Percentiles rank a stretch among this genome's conserved stretches.
These are phyloP conservation scores for Euglossa dilemma DNA, from an alignment of 1,140 invertebrate species.

Conservation along the genomic window DNA sequence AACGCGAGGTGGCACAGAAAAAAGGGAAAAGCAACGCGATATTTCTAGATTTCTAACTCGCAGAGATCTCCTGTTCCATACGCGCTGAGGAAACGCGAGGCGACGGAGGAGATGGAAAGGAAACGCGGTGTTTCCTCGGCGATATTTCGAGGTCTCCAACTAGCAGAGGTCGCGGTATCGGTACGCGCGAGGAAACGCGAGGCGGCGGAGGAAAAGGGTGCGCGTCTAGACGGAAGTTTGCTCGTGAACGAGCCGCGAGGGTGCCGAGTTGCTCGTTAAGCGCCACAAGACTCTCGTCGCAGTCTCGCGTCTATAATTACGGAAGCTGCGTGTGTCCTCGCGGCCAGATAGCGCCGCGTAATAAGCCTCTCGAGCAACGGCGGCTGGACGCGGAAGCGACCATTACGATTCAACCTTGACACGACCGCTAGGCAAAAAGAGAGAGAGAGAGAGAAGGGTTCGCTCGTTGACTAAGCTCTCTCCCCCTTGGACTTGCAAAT, in stretches of 20 bases:
- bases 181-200: not conserved
- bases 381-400: not conserved
- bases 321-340: constrained; percentile 3
- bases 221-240: constrained; percentile 40
- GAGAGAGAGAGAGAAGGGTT: not conserved
- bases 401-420: not conserved
- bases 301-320: constrained; percentile 26
- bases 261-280: constrained; percentile 44
- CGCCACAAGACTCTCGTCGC: not conserved
- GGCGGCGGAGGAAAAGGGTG: not conserved
- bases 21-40: too few relatives aligned
- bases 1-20: too few relatives aligned
- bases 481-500: not conserved
- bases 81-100: too few relatives aligned
- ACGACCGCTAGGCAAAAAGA: not conserved
- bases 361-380: not conserved
- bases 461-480: not conserved
- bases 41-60: too few relatives aligned
- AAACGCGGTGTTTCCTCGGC: too few relatives aligned
- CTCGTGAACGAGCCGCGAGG: constrained; percentile 22
- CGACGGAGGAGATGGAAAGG: too few relatives aligned
- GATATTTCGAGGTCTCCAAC: too few relatives aligned
- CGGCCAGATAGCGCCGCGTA: not conserved
- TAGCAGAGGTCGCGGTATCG: too few relatives aligned
- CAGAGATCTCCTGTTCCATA: too few relatives aligned